Base-by-base conservation (phyloP, 1,140 invertebrate species). In the Glomeris maerens region DNA sequence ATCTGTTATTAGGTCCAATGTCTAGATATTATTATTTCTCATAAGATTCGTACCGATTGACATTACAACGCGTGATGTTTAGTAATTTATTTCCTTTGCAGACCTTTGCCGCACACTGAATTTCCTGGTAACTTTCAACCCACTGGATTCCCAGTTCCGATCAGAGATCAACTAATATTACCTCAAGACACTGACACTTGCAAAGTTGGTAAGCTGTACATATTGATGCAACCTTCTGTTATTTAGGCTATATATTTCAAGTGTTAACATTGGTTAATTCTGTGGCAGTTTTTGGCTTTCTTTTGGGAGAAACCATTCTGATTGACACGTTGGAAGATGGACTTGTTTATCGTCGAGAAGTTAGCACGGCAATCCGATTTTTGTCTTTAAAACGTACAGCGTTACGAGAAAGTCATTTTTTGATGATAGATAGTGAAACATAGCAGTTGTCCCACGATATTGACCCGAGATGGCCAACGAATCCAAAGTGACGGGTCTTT, bases 401-500 rank as follows among this genome's bases (percentile, higher is more conserved):
- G 23, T 7, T 42, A 42, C 23, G 5, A 10, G 23, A 29, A 7
- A 5, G 10, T 5, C 21, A 22, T 10, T 46, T 7, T 14, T 45
- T 49, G 25, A 27, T 54, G 52, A n/a, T 55, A 67, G 64, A 55
- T 68, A 29, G 62, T 68, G 7, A 66, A 66, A 47, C 59, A 58
- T 56, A 63, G 62, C 14, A 61, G 66, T 52, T 68, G 66, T 47
- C 66, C 66, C 1, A 68, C 66, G 22, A 66, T 68, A 20, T 48
- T 68, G 21, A 68, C 66, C 1, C 50, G 64, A 46, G 57, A 60
- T 23, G 66, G 66, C 1, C 65, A 68, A 40, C 50, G 66, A 13
- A 65, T 68, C 23, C 56, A 66, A 17, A 68, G 66, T 50, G 67
- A 68, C 53, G 66, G 66, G 1, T 67, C 67, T 50, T 68, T 68